phyloP scores from a whole-genome alignment of 2,888 invertebrate species.

The Melieria crassipennis region DNA sequence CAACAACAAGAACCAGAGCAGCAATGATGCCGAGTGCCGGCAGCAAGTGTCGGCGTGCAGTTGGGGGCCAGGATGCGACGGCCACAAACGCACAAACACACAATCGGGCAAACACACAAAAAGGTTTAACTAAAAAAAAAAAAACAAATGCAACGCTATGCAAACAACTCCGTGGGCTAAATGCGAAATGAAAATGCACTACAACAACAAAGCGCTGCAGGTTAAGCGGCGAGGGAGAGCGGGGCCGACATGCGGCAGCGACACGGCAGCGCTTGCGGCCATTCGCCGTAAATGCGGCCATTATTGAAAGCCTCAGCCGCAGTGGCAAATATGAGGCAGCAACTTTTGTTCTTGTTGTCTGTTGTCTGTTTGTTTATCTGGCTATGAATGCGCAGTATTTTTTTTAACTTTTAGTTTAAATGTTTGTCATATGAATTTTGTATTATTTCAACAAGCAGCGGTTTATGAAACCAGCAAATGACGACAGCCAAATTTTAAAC shows the following conservation, averaged over 20 bases:
- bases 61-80: slow-evolving; percentile 1
- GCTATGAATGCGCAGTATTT: too few species aligned
- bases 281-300: too few species aligned
- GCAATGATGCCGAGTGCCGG: slow-evolving; percentile 22
- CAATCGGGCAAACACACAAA: slow-evolving; percentile 12
- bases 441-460: background rate
- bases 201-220: background rate
- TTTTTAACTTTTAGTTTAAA: too few species aligned
- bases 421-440: background rate
- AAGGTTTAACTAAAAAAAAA: slow-evolving; percentile 21
- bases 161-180: slow-evolving; percentile 31
- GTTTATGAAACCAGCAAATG: background rate
- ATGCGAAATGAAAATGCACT: slow-evolving; percentile 31
- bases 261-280: too few species aligned
- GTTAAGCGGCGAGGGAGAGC: background rate
- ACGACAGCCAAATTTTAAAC: background rate
- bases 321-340: too few species aligned
- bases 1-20: slow-evolving; percentile 6
- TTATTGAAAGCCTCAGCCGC: too few species aligned
- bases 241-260: too few species aligned
- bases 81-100: slow-evolving; percentile 32
- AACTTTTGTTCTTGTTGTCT: too few species aligned
- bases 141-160: slow-evolving; percentile 37
- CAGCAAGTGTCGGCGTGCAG: slow-evolving; percentile 15
- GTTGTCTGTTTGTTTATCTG: too few species aligned